Percentiles rank a stretch among this genome's conserved stretches.
Conservation (phyloP, 2,888 invertebrate species). For the Itoplectis maculator region DNA sequence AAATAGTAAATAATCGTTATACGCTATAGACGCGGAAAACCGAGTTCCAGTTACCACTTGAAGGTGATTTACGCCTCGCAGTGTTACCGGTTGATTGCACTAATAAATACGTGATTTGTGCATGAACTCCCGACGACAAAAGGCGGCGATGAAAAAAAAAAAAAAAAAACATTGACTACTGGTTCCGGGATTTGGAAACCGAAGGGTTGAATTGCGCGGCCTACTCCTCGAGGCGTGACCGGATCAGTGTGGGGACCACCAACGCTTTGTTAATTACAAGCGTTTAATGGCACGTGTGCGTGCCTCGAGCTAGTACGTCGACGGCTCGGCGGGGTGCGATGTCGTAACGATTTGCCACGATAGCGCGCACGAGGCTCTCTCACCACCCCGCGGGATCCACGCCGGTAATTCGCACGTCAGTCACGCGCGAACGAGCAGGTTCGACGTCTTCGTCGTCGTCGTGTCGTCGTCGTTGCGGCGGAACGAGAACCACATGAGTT, state of each 20-base stretch:
- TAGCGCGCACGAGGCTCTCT: constrained; percentile 64
- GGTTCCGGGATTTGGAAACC: constrained; percentile 15
- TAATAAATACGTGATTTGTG: not conserved
- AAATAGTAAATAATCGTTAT: not conserved
- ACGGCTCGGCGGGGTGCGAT: constrained; percentile 59
- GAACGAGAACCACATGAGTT: constrained; percentile 49
- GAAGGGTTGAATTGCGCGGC: constrained; percentile 22
- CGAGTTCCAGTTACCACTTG: not conserved
- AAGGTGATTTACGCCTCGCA: not conserved
- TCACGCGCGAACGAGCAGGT: constrained; percentile 78
- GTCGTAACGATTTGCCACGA: constrained; percentile 75
- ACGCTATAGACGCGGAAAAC: not conserved
- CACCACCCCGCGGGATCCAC: constrained; percentile 70
- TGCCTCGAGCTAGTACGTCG: constrained; percentile 52
- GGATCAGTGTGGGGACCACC: constrained; percentile 45
- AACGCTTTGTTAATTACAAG: constrained; percentile 62
- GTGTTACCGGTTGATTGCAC: not conserved
- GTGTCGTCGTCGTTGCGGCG: constrained; percentile 44
- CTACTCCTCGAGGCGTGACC: constrained; percentile 32
- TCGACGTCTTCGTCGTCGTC: constrained; percentile 68
- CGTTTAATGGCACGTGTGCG: constrained; percentile 65
- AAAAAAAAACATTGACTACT: not conserved
- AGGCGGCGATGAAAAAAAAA: not conserved
- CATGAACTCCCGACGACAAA: not conserved
- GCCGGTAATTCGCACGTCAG: constrained; percentile 79